phyloP scores from a whole-genome alignment of 2,113 vertebrate species.

The Eurystomus gularis region DNA sequence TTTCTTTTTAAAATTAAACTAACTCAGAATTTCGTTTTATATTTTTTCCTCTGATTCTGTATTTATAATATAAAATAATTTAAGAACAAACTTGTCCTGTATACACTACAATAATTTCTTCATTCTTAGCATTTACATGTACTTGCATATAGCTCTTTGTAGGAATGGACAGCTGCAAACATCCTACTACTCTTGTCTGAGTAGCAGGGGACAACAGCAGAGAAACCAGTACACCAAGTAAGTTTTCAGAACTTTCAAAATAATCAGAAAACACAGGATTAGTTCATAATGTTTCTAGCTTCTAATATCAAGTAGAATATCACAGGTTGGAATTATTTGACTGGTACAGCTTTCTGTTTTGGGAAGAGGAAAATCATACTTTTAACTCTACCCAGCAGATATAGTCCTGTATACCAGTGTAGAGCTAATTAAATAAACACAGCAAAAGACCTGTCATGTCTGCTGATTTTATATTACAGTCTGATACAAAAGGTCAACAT shows the following conservation, averaged over 20 bases:
- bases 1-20: neutral
- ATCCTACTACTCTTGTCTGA: neutral
- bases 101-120: neutral
- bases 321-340: neutral
- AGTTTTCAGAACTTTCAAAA: neutral
- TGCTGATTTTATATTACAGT: neutral
- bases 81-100: neutral
- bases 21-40: neutral
- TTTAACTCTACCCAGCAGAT: neutral
- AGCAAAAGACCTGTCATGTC: neutral
- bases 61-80: neutral
- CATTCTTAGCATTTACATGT: neutral
- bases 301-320: neutral
- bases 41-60: neutral
- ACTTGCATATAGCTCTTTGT: fast-evolving
- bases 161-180: neutral
- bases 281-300: neutral
- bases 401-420: neutral
- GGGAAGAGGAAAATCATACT: neutral
- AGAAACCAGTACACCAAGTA: neutral
- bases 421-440: neutral
- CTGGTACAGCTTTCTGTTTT: fast-evolving
- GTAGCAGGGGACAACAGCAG: neutral
- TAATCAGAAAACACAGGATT: neutral
- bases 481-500: neutral